Percentiles rank a stretch among this genome's conserved stretches.
phyloP scores from a whole-genome alignment of 2,113 vertebrate species.

The Amia ocellicauda region DNA sequence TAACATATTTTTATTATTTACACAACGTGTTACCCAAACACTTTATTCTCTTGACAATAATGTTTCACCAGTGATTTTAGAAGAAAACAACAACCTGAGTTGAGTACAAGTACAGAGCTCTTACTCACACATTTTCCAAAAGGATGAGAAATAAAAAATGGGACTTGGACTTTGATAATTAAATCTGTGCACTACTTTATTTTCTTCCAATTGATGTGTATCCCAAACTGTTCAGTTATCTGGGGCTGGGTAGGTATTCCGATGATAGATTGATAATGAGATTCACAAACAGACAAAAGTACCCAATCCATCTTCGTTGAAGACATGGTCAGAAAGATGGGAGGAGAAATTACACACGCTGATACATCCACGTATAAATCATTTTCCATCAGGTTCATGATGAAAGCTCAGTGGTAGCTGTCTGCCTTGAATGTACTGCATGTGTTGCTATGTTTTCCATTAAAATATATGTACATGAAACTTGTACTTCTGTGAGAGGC shows the following conservation, averaged over 20 bases:
- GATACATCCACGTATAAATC: conserved; percentile 35
- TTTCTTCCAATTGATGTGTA: too few relatives aligned
- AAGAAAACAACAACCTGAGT: too few relatives aligned
- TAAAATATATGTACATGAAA: conserved; percentile 41
- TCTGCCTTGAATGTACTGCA: conserved; percentile 53
- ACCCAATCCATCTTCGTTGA: conserved; percentile 18
- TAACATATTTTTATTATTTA: too few relatives aligned
- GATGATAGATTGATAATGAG: conserved; percentile 25
- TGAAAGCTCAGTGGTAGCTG: conserved; percentile 45
- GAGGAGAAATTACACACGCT: conserved; percentile 43
- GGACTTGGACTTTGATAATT: too few relatives aligned
- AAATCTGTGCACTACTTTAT: too few relatives aligned
- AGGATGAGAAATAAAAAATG: too few relatives aligned
- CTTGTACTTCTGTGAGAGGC: conserved; percentile 36
- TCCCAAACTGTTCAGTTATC: too few relatives aligned
- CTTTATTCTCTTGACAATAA: too few relatives aligned
- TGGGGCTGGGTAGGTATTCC: conserved; percentile 27
- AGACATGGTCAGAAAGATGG: conserved; percentile 32
- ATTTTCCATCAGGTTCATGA: conserved; percentile 39
- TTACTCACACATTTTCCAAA: too few relatives aligned
- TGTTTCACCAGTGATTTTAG: too few relatives aligned
- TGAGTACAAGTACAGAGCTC: too few relatives aligned
- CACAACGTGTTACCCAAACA: too few relatives aligned
- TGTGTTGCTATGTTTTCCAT: conserved; percentile 38
- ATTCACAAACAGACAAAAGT: conserved; percentile 20